Conservation (phyloP, 2,888 invertebrate genomes). For the Calameuta idolon region DNA sequence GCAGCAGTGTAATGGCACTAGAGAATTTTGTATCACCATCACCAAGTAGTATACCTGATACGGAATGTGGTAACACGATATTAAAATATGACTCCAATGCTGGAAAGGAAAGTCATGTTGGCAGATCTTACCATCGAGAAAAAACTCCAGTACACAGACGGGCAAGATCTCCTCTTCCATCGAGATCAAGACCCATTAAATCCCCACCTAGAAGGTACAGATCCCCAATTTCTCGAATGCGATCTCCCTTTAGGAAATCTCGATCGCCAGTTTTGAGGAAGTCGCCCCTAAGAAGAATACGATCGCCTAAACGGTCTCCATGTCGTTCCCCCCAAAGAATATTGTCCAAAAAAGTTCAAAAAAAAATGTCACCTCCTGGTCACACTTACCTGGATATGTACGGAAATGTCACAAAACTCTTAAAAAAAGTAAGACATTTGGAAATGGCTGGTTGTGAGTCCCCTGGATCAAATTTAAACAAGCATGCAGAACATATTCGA, state of each 20-base stretch:
- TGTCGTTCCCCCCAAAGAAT: conserved; percentile 18
- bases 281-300: neutral
- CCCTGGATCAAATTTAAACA: conserved; percentile 30
- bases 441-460: conserved; percentile 44
- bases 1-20: conserved; percentile 11
- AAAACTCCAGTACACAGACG: conserved; percentile 35
- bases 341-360: neutral
- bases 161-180: conserved; percentile 20
- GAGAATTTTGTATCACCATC: conserved; percentile 39
- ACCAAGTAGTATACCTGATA: conserved; percentile 15
- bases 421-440: conserved; percentile 55
- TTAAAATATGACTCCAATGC: conserved; percentile 19
- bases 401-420: conserved; percentile 45
- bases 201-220: conserved; percentile 41
- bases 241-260: conserved; percentile 34
- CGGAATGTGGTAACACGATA: conserved; percentile 11
- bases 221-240: conserved; percentile 26
- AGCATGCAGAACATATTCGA: conserved; percentile 40
- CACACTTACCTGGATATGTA: conserved; percentile 27
- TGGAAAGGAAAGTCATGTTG: conserved; percentile 28
- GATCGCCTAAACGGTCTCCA: conserved; percentile 21
- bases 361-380: neutral
- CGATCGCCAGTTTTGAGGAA: conserved; percentile 33
- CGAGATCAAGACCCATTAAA: conserved; percentile 21
- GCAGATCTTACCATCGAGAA: conserved; percentile 35